Percentiles rank a stretch among this genome's conserved stretches.
phyloP scores from a whole-genome alignment of 2,113 vertebrate species.

The Sphyrna mokarran region DNA sequence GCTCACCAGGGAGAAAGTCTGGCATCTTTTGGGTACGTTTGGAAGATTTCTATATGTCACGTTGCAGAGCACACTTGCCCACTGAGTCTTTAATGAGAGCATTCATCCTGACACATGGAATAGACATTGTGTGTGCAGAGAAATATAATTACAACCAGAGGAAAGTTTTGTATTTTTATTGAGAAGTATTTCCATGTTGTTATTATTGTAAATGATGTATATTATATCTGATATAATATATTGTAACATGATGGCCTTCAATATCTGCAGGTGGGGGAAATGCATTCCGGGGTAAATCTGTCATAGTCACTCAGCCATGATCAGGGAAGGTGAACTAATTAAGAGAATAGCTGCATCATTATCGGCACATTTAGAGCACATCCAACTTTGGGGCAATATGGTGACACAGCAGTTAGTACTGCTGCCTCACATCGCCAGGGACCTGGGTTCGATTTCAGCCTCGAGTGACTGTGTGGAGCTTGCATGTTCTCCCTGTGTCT shows the following conservation, averaged over 20 bases:
- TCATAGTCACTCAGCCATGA: background rate
- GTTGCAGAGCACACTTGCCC: background rate
- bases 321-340: background rate
- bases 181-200: background rate
- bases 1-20: background rate
- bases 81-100: background rate
- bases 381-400: background rate
- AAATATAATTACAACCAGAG: background rate
- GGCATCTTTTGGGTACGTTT: background rate
- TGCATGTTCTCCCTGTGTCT: too few species aligned
- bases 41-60: background rate
- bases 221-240: too few species aligned
- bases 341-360: background rate
- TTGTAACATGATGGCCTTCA: background rate
- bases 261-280: background rate
- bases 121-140: background rate
- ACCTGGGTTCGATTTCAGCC: too few species aligned
- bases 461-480: too few species aligned
- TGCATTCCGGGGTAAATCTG: background rate
- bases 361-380: background rate
- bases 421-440: too few species aligned
- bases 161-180: background rate
- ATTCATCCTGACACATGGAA: background rate
- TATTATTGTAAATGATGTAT: background rate
- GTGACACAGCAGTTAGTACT: too few species aligned